Base-by-base conservation (phyloP, 2,113 vertebrate genomes). In the Bos javanicus region DNA sequence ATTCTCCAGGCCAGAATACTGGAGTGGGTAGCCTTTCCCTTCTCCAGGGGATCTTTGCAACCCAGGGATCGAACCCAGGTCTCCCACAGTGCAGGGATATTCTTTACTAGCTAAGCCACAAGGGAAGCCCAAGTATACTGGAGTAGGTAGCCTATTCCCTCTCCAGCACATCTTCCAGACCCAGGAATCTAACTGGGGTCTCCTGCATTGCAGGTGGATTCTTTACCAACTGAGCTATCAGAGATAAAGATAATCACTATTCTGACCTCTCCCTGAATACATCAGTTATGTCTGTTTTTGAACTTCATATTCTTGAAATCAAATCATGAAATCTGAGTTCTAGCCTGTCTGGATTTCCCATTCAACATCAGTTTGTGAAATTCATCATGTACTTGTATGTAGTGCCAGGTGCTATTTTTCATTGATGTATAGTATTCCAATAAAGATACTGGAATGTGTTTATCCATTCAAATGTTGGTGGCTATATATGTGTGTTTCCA, bases 391-490 rank as follows among this genome's bases (percentile, higher is more conserved):
- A 17, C 28, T 83, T 43, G n/a, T 21, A 6, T 10, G 13, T 60
- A 25, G 9, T 10, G 15, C 6, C 21, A 76, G 23, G 39, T 60
- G 21, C 19, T 83, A 12, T 19, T 85, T 88, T 91, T 85, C 52
- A 36, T 2, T 43, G 25, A n/a, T 59, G 6, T 30, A 17, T 88
- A 36, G 28, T 84, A 87, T 26, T 87, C 46, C 50, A 52, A 30
- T 9, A 46, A 28, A 4, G n/a, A 43, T 0, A 74, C 2, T 36
- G 25, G 1, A 48, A 1, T 39, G n/a, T 30, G 62, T 46, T 15
- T 81, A 57, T 48, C 12, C n/a, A 76, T 76, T 91, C 10, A 46
- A 62, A 95, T 59, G 12, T 52, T 94, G 10, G 78, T 90, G 23
- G 6, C 64, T 46, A 2, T 46, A 4, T 10, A 50, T 25, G 16